A percentile compares a stretch with the other conserved stretches of the same genome.
Conservation (phyloP, 2,113 vertebrate species). For the Pygoscelis adeliae region DNA sequence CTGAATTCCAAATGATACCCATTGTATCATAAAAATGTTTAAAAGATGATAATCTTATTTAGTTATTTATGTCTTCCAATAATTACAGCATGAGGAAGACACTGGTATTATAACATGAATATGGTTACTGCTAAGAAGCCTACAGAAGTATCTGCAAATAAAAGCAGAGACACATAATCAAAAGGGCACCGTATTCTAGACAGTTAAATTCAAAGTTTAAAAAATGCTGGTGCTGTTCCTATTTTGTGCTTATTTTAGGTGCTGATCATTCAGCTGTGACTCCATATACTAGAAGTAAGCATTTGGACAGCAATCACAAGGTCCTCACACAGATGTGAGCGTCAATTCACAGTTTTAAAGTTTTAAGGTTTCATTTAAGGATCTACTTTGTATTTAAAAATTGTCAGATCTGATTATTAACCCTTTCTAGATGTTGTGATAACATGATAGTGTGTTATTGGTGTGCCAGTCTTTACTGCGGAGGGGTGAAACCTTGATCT, state of each 20-base stretch:
- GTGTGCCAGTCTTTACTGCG: not conserved
- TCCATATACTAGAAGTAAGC: fast-evolving
- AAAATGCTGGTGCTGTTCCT: not conserved
- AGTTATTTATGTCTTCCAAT: not conserved
- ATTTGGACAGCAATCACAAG: not conserved
- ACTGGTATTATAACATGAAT: not conserved
- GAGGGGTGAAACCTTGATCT: not conserved
- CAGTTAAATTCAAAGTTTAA: not conserved
- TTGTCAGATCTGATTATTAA: not conserved
- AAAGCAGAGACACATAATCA: not conserved
- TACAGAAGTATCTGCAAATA: not conserved
- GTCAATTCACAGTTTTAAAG: not conserved
- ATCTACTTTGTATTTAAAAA: not conserved
- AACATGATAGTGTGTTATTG: not conserved
- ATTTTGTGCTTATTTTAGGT: not conserved
- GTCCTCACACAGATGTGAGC: not conserved
- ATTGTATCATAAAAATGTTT: not conserved
- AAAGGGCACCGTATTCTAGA: not conserved
- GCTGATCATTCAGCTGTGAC: not conserved
- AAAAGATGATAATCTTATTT: not conserved
- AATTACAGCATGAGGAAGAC: not conserved
- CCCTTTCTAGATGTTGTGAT: not conserved
- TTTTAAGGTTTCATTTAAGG: not conserved
- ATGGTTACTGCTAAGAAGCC: not conserved
- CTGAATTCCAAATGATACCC: not conserved